A percentile compares a stretch with the other conserved stretches of the same genome.
phyloP scores from a whole-genome alignment of 2,888 invertebrate species.

The Pseudococcus jackbeardsleyi region DNA sequence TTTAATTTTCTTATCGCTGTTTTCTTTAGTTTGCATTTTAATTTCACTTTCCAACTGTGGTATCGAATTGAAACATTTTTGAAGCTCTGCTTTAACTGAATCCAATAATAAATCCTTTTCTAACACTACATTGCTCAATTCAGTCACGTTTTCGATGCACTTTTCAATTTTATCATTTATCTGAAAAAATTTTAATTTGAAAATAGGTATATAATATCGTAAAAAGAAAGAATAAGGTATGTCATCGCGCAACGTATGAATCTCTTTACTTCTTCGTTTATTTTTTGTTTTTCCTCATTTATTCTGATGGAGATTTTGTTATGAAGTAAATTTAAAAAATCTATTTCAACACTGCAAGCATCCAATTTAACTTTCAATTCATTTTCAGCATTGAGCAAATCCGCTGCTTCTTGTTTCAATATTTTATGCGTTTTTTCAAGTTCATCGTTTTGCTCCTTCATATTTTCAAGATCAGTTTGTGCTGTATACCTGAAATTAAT shows the following conservation, averaged over 20 bases:
- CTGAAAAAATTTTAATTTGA: too few species aligned
- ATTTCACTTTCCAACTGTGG: not conserved
- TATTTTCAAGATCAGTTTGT: not conserved
- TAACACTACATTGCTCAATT: not conserved
- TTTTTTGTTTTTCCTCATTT: not conserved
- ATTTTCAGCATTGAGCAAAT: not conserved
- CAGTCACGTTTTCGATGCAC: constrained; percentile 5
- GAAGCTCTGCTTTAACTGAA: not conserved
- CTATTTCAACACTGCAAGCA: not conserved
- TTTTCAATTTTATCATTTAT: not conserved
- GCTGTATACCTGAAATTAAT: not conserved
- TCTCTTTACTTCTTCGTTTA: not conserved
- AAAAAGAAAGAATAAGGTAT: too few species aligned
- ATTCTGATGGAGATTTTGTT: not conserved
- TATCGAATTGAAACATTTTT: not conserved
- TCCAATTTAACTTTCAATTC: not conserved
- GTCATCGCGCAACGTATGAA: not conserved
- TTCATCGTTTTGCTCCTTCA: not conserved
- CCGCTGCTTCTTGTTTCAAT: not conserved
- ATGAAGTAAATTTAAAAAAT: not conserved
- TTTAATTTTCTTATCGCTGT: not conserved
- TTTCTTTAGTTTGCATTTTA: not conserved
- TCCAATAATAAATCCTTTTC: constrained; percentile 31
- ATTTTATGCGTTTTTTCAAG: not conserved
- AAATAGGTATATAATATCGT: too few species aligned